Evolutionary conservation across 2,888 invertebrate genomes (phyloP), one percentile per base, ranked within the genome.

Genomic region (Synergus gifuensis): DNA sequence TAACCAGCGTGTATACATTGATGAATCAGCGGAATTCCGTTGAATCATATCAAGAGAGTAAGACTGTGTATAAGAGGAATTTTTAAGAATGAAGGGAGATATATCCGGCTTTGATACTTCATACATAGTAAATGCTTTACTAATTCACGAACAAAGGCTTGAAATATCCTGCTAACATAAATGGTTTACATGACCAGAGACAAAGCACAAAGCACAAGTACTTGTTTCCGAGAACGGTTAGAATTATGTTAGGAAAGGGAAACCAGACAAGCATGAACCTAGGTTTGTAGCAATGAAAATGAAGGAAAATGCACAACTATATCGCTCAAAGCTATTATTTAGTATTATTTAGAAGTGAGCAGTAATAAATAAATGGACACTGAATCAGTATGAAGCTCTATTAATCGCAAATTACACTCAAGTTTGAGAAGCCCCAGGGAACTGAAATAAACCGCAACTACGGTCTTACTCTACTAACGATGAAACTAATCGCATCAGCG

Each of bases 141-240:
- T 54, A 54, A 54, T n/a, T 54, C 54, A n/a, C 0, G 54, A 54
- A 54, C 54, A 54, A 54, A 54, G 54, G n/a, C 7, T 18, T n/a
- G n/a, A n/a, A 54, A 54, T n/a, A 54, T 54, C 2, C 54, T n/a
- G n/a, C n/a, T 54, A 9, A n/a, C 54, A n/a, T 54, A n/a, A 54
- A 54, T 54, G 54, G 54, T n/a, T 54, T 54, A 54, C n/a, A n/a
- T 54, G n/a, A n/a, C 54, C 54, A 54, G 54, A n/a, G 54, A 54
- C 54, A 54, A 54, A 54, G 54, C 54, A 54, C 36, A 36, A 36
- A 36, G 36, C 36, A 36, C 36, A 36, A 8, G n/a, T 54, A n/a
- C 54, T 54, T 54, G 54, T 54, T 54, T 54, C 7, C n/a, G 54
- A 54, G 54, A 9, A 54, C n/a, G 8, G n/a, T 54, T 54, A 7